Evolutionary conservation across 2,113 vertebrate genomes (phyloP), one percentile per base, ranked within the genome.

Genomic region (Melospiza melodia): DNA sequence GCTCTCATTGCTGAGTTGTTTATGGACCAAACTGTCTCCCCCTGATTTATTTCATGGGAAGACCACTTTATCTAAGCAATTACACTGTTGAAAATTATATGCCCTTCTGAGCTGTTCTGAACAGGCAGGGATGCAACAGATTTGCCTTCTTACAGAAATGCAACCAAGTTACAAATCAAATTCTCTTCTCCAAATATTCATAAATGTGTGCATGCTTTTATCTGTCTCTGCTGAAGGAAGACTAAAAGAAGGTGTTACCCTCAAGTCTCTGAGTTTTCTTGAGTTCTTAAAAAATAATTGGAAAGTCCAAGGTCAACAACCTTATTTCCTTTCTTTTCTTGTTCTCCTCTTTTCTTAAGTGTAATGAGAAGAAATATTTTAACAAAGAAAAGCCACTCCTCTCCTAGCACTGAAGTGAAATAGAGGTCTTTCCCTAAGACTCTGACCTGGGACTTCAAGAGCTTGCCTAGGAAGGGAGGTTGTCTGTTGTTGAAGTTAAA

Each of bases 241-340:
- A 87, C 33, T n/a, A 80, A 76, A 83, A 44, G 22, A 69, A 84
- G 62, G 48, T 63, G 37, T 77, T 30, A 58, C 23, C 43, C 21
- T 74, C 25, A 62, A 77, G 52, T 66, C 69, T 44, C 6, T 10
- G 35, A 48, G 11, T 20, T 66, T 76, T 73, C 68, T 90, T 77
- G 55, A 89, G 68, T n/a, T 87, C 41, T 82, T 81, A 78, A 89
- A 76, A 92, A 58, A 73, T 89, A 90, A 86, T 76, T 35, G 54
- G 61, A 74, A 91, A 87, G 31, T 55, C 25, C 41, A 91, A 91
- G 69, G 51, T 77, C 65, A 87, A 52, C 37, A 71, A 30, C 16
- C 35, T 75, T 59, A 37, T 87, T 87, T 93, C 61, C 10, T 66
- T 81, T 77, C 27, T 76, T 62, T 74, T 41, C 17, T 84, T 51